Base-by-base conservation (phyloP, 2,797 vertebrate genomes). In the Heterohyrax brucei region DNA sequence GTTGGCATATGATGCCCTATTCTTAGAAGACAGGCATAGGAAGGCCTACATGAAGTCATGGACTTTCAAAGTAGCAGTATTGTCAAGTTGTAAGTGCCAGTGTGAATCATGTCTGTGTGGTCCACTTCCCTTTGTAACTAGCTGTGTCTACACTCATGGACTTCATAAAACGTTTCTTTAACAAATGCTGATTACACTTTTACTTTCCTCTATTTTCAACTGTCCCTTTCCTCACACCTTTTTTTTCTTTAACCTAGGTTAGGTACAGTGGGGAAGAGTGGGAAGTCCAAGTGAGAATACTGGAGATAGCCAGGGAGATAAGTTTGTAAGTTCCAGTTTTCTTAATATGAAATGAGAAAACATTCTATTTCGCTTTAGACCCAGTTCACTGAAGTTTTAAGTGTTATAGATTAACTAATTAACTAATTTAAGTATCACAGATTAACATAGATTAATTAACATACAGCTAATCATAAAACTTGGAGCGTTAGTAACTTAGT, bases 281-380 rank as follows among this genome's bases (percentile, higher is more conserved):
- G 46, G 50, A 44, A 87, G 82, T 92, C 18, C n/a, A 39, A 39
- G 16, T 77, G 77, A 93, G 88, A 87, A 76, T 91, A 80, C 39
- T 28, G 46, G 59, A 4, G n/a, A 44, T 56, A 50, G 26, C 10
- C 44, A 7, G 10, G 59, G 82, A 84, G 30, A 14, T 28, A 24
- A 59, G 50, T 10, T 24, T 68, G 5, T 83, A 0, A n/a, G 14
- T 59, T 66, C 81, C 50, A 1, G 24, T 30, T 81, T 50, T 78
- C 24, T 64, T 22, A 10, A 53, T 3, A 8, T 85, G 46, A 80
- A 77, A 24, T 30, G 12, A 30, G 80, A 16, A n/a, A 64, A 79
- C n/a, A 3, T 7, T 22, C 7, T 50, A 0, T 44, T 66, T 75
- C 10, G 14, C 39, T 61, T 56, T 33, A 59, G 76, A 73, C 24